Evolutionary conservation across 1,140 invertebrate species (phyloP).

Genomic region (Drosophila dunni): DNA sequence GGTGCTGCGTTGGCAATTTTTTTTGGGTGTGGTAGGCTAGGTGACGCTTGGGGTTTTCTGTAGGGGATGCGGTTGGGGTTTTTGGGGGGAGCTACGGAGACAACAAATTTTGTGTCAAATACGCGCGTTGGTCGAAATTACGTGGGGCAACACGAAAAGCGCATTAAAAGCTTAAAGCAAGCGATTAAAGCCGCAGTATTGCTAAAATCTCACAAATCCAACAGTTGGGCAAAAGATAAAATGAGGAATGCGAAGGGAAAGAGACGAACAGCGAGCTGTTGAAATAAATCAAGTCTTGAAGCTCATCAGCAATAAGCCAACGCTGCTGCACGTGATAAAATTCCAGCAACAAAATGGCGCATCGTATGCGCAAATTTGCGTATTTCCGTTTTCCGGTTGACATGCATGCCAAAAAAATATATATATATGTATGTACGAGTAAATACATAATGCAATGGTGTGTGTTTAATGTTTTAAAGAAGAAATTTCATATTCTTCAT

Average conservation of each 20-base stretch:
- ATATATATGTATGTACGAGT: too few species aligned
- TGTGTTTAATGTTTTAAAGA: slow-evolving; percentile 20
- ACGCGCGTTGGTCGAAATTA: slow-evolving; percentile 33
- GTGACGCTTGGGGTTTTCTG: too few species aligned
- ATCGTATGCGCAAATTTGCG: slow-evolving; percentile 57
- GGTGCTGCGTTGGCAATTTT: slow-evolving; percentile 71
- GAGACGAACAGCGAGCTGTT: neutral
- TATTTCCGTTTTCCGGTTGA: slow-evolving; percentile 55
- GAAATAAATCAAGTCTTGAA: slow-evolving; percentile 31
- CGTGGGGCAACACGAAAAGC: slow-evolving; percentile 47
- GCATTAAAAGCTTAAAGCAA: slow-evolving; percentile 52
- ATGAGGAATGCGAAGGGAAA: neutral
- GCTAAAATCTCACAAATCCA: slow-evolving; percentile 1
- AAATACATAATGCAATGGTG: slow-evolving; percentile 40
- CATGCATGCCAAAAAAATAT: slow-evolving; percentile 23
- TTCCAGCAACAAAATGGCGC: slow-evolving; percentile 11
- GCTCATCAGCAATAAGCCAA: slow-evolving; percentile 49
- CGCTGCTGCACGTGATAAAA: slow-evolving; percentile 44
- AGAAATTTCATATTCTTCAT: neutral
- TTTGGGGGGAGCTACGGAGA: neutral
- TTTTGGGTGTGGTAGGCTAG: slow-evolving; percentile 5
- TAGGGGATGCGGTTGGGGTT: neutral
- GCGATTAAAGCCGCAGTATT: slow-evolving; percentile 44
- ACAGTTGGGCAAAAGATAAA: too few species aligned
- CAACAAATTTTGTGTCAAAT: slow-evolving; percentile 44